phyloP scores from a whole-genome alignment of 2,797 vertebrate genomes.

The Miichthys miiuy region DNA sequence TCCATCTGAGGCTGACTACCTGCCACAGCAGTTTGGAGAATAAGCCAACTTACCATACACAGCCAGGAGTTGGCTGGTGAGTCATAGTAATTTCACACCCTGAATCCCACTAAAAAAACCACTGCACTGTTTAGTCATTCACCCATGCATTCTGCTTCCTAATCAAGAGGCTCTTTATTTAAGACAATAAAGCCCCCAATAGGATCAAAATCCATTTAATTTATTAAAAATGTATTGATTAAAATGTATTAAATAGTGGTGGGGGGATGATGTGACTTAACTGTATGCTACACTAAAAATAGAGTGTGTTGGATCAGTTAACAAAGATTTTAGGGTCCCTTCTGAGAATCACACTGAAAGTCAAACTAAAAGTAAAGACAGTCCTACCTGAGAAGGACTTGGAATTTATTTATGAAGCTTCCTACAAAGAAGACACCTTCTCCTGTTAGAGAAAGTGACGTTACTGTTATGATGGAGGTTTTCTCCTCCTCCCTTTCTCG shows the following conservation, averaged over 20 bases:
- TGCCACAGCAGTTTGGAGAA: conserved; percentile 11
- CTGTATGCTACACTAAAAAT: neutral
- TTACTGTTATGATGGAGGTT: neutral
- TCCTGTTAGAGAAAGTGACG: neutral
- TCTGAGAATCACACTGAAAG: conserved; percentile 4
- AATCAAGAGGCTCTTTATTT: conserved; percentile 12
- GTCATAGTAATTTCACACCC: conserved; percentile 31
- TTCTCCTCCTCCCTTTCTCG: too few species aligned
- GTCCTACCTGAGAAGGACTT: neutral
- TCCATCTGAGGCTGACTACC: conserved; percentile 6
- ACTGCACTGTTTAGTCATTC: conserved; percentile 7
- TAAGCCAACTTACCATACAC: neutral
- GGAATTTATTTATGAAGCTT: conserved; percentile 8
- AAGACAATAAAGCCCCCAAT: conserved; percentile 21
- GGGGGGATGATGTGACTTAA: neutral
- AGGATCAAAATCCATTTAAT: conserved; percentile 24
- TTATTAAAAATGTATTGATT: conserved; percentile 10
- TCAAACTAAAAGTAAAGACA: neutral
- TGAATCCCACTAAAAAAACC: conserved; percentile 27
- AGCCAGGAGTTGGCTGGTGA: conserved; percentile 20
- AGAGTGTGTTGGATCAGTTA: neutral
- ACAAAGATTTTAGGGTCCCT: conserved; percentile 3
- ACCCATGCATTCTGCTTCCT: neutral
- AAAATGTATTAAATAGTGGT: conserved; percentile 15
- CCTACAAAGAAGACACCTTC: neutral